Evolutionary conservation across 2,113 vertebrate genomes (phyloP).

Genomic region (Thamnaconus septentrionalis): DNA sequence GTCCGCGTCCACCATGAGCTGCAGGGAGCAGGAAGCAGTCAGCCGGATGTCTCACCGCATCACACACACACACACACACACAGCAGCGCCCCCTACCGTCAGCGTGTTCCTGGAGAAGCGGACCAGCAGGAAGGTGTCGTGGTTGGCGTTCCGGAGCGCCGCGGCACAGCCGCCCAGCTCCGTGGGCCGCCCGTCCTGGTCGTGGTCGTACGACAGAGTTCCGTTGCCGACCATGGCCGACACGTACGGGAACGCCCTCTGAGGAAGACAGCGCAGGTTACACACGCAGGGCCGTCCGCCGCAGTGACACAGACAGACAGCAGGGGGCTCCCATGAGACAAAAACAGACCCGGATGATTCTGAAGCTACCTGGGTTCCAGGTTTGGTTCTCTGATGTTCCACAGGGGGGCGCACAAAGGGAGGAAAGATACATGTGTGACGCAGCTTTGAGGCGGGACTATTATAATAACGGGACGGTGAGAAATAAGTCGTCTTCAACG

Average conservation of each 20-base stretch:
- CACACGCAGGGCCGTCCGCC: not conserved
- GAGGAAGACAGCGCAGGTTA: constrained; percentile 4
- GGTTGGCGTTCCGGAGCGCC: constrained; percentile 82
- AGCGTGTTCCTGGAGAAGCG: constrained; percentile 86
- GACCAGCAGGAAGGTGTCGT: constrained; percentile 91
- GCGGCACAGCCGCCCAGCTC: constrained; percentile 90
- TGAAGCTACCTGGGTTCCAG: constrained; percentile 81
- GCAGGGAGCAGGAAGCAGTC: not conserved
- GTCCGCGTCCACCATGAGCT: constrained; percentile 89
- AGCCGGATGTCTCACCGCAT: not conserved
- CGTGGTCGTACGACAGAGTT: constrained; percentile 86
- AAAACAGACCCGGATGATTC: not conserved
- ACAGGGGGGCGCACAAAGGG: not conserved
- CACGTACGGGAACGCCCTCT: constrained; percentile 89
- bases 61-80: not conserved
- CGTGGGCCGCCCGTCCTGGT: constrained; percentile 83
- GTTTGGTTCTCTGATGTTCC: constrained; percentile 77
- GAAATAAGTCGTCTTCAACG: too few relatives aligned
- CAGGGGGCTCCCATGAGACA: not conserved
- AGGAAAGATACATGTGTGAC: constrained; percentile 13
- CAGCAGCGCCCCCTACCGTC: constrained; percentile 82
- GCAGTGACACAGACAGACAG: not conserved
- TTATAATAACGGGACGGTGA: too few relatives aligned
- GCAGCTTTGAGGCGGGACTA: too few relatives aligned
- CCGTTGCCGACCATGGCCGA: constrained; percentile 95